Evolutionary conservation across 1,140 invertebrate species (phyloP).

Genomic region (Cydia splendana): DNA sequence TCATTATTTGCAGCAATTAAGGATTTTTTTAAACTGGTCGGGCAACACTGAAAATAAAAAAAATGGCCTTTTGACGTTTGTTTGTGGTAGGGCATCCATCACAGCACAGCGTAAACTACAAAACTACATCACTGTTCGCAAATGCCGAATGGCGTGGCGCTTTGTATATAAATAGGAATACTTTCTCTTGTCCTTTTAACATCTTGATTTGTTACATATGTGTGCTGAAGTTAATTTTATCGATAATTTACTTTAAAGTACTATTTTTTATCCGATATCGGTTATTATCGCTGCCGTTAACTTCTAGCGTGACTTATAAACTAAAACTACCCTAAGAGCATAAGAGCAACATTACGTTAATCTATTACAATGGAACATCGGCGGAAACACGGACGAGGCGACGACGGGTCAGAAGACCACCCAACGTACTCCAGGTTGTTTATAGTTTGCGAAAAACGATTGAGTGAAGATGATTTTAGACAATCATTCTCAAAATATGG

Average conservation of each 20-base stretch:
- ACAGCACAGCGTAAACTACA: not conserved
- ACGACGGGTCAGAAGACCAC: constrained; percentile 48
- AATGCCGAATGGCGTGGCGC: not conserved
- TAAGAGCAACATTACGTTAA: constrained; percentile 30
- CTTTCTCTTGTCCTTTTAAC: not conserved
- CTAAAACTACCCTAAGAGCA: constrained; percentile 18
- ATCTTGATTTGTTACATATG: not conserved
- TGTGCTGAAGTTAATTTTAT: not conserved
- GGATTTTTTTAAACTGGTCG: not conserved
- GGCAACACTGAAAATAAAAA: not conserved
- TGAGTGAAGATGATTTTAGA: constrained; percentile 89
- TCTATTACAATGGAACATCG: constrained; percentile 42
- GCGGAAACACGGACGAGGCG: constrained; percentile 43
- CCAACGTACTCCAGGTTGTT: constrained; percentile 83
- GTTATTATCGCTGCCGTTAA: not conserved
- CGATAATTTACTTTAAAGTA: not conserved
- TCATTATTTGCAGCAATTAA: not conserved
- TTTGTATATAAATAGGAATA: constrained; percentile 22
- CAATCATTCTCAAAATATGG: constrained; percentile 91
- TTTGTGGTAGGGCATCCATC: not conserved
- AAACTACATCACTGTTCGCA: not conserved
- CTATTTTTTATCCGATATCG: not conserved
- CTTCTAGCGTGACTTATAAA: not conserved
- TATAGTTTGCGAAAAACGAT: constrained; percentile 90
- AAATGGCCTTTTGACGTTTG: not conserved